Base-by-base conservation (phyloP, 2,113 vertebrate species). In the Pygoscelis antarcticus region DNA sequence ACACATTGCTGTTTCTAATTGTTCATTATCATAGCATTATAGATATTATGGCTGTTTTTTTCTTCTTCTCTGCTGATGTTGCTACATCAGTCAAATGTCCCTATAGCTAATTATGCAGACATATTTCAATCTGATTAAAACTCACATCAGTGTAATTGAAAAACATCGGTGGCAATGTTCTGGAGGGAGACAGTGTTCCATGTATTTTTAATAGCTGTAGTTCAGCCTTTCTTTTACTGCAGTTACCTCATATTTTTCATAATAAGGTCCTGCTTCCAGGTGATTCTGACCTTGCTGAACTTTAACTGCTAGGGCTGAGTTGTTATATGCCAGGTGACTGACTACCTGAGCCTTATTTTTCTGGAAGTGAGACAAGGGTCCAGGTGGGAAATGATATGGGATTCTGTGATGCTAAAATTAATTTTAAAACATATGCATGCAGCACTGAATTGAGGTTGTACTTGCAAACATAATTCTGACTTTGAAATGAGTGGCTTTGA, bases 21-120 rank as follows among this genome's bases (percentile, higher is more conserved):
- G 87, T 93, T 96, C 93, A 89, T 97, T 95, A 96, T 93, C n/a
- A 47, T 42, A 95, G 62, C 81, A 96, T 97, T 94, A 94, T 54
- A 89, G 84, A 77, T 76, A 87, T 83, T 87, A 94, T 60, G 64
- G 44, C 52, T 82, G 57, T 5, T 0, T 34, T 93, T 90, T 61
- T 36, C 30, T 87, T 25, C 60, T 92, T 62, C 86, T 95, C 54
- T 87, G 74, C 65, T 92, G 83, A 95, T 80, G 80, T 66, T 71
- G 61, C 38, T 85, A 51, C 81, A 94, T 94, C 94, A 95, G 47
- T 93, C 93, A 97, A 89, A 80, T 74, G 27, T 91, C 81, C 62
- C 93, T 80, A 80, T 70, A 87, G 81, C 62, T 95, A 94, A 96
- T 97, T 96, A 96, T 51, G 57, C 44, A 89, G 77, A 87, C 87